Percentiles rank a stretch among this genome's conserved stretches.
Evolutionary conservation across 2,888 invertebrate species (phyloP).

Genomic region (Leptinotarsa peninsularis): DNA sequence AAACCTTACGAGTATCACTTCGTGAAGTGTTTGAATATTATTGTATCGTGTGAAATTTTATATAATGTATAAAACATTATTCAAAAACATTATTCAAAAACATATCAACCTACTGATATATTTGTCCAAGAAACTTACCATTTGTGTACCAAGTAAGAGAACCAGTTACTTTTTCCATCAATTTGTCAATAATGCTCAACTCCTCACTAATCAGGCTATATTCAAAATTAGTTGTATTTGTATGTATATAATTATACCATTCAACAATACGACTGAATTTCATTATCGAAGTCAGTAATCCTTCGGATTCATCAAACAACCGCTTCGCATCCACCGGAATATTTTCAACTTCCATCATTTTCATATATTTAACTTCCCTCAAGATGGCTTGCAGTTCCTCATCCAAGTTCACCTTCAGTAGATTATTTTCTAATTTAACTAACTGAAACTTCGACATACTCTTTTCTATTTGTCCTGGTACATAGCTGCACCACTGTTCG

Average conservation of each 20-base stretch:
- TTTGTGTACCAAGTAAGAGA: conserved; percentile 84
- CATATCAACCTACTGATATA: not conserved
- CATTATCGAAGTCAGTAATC: conserved; percentile 68
- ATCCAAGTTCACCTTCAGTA: conserved; percentile 75
- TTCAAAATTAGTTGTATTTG: conserved; percentile 81
- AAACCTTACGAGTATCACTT: too few species aligned
- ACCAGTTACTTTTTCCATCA: conserved; percentile 77
- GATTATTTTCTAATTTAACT: conserved; percentile 67
- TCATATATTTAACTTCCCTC: conserved; percentile 81
- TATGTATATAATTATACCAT: conserved; percentile 87
- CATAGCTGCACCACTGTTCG: conserved; percentile 76
- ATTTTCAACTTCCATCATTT: conserved; percentile 71
- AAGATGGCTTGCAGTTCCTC: conserved; percentile 77
- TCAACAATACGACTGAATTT: conserved; percentile 72
- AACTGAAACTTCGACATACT: conserved; percentile 75
- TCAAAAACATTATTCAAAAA: too few species aligned
- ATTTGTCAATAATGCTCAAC: conserved; percentile 78
- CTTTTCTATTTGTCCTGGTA: conserved; percentile 74
- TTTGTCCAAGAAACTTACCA: conserved; percentile 70
- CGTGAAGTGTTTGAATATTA: too few species aligned
- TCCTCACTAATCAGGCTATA: conserved; percentile 81
- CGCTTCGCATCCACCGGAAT: conserved; percentile 72
- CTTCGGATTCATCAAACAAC: conserved; percentile 77
- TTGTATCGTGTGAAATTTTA: too few species aligned
- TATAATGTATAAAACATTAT: too few species aligned